These are phyloP conservation scores for Catagonus wagneri DNA, from an alignment of 2,113 vertebrate genomes.

Conservation along the genomic window DNA sequence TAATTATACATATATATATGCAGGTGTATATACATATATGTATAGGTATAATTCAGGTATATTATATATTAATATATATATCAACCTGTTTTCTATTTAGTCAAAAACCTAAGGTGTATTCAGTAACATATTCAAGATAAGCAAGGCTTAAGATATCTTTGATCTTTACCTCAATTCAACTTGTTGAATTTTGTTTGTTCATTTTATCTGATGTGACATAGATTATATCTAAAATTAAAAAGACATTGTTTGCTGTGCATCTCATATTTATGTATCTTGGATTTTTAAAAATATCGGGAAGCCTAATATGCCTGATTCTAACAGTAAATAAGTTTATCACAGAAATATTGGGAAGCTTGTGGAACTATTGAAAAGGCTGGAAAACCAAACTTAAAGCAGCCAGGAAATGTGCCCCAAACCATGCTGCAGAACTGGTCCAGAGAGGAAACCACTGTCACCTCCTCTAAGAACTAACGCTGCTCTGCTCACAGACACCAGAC, in stretches of 20 bases:
- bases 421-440: not conserved
- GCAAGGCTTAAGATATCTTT: not conserved
- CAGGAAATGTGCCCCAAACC: not conserved
- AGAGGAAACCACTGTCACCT: not conserved
- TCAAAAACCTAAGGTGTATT: not conserved
- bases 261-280: not conserved
- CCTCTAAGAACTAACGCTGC: not conserved
- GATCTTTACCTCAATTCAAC: not conserved
- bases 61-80: too few relatives aligned
- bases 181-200: not conserved
- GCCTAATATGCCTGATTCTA: not conserved
- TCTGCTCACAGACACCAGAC: not conserved
- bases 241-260: not conserved
- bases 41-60: too few relatives aligned
- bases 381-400: not conserved
- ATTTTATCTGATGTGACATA: not conserved
- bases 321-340: not conserved
- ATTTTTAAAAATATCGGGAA: not conserved
- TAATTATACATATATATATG: not conserved
- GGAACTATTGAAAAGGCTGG: not conserved
- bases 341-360: not conserved
- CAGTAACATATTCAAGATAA: not conserved
- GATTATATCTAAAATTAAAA: conserved; percentile 39
- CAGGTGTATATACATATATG: too few relatives aligned
- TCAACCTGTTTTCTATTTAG: not conserved